phyloP scores from a whole-genome alignment of 2,888 invertebrate species.

The Xanthostigma xanthostigma region DNA sequence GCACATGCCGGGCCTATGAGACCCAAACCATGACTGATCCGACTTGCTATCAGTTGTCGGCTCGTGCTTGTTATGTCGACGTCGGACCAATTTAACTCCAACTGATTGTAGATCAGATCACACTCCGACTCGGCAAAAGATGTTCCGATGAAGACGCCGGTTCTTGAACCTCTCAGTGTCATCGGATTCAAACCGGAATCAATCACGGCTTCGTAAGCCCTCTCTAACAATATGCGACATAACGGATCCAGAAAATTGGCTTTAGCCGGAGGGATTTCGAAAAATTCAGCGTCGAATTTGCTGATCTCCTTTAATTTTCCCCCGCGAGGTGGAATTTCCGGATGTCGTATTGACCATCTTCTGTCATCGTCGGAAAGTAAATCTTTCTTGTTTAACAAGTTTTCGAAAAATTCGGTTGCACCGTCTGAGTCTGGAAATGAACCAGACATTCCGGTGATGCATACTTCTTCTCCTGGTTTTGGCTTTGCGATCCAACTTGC shows the following conservation, averaged over 20 bases:
- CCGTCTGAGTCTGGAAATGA: slow-evolving; percentile 65
- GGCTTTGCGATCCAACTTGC: slow-evolving; percentile 23
- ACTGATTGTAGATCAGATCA: background rate
- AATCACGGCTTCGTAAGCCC: slow-evolving; percentile 61
- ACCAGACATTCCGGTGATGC: slow-evolving; percentile 52
- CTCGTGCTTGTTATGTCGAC: slow-evolving; percentile 43
- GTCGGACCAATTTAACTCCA: too few species aligned
- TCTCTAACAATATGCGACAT: slow-evolving; percentile 61
- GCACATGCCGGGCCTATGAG: slow-evolving; percentile 78
- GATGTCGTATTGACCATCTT: slow-evolving; percentile 21
- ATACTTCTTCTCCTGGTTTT: slow-evolving; percentile 44
- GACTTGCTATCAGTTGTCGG: slow-evolving; percentile 84
- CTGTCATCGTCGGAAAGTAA: background rate
- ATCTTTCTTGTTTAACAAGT: slow-evolving; percentile 48
- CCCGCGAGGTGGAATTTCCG: slow-evolving; percentile 30
- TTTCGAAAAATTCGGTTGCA: slow-evolving; percentile 50
- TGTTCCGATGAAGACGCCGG: slow-evolving; percentile 60
- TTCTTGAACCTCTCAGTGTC: slow-evolving; percentile 44
- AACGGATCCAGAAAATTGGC: slow-evolving; percentile 66
- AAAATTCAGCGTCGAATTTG: slow-evolving; percentile 33
- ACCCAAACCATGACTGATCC: slow-evolving; percentile 78
- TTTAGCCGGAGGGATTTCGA: slow-evolving; percentile 23
- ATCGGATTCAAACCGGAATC: slow-evolving; percentile 60
- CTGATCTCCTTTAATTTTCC: slow-evolving; percentile 29
- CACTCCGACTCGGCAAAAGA: slow-evolving; percentile 55